phyloP scores from a whole-genome alignment of 2,113 vertebrate genomes.

The Callocephalon fimbriatum region DNA sequence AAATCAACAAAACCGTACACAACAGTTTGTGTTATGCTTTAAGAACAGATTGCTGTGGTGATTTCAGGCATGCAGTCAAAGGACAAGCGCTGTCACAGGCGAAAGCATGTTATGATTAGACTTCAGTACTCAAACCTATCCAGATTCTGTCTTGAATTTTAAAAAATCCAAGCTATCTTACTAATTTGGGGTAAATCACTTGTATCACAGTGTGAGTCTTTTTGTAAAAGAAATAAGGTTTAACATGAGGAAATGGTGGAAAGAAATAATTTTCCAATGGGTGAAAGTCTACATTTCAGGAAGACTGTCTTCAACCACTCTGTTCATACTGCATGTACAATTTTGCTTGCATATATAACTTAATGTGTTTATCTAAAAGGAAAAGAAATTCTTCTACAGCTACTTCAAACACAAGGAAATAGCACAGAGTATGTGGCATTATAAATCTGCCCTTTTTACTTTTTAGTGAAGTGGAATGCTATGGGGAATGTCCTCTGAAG shows the following conservation, averaged over 20 bases:
- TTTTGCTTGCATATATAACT: constrained; percentile 15
- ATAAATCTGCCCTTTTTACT: constrained; percentile 5
- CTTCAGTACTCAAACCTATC: neutral
- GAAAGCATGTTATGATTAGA: neutral
- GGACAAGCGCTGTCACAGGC: neutral
- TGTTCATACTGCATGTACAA: neutral
- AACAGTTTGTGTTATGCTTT: neutral
- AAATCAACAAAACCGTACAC: neutral
- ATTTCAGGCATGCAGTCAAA: neutral
- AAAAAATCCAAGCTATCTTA: neutral
- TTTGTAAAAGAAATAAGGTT: neutral
- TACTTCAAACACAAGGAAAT: constrained; percentile 1
- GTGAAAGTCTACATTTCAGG: neutral
- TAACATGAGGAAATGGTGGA: neutral
- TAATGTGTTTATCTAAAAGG: neutral
- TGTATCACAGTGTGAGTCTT: neutral
- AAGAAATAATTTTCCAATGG: neutral
- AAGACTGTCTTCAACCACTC: neutral
- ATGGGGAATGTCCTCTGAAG: constrained; percentile 19
- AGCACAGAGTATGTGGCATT: neutral
- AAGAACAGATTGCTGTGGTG: neutral
- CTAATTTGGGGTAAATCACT: neutral
- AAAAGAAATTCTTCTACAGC: neutral
- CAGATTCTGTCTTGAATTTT: neutral
- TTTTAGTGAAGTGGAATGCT: neutral